phyloP scores from a whole-genome alignment of 2,113 vertebrate species.

The Ptychochromis oligacanthus region DNA sequence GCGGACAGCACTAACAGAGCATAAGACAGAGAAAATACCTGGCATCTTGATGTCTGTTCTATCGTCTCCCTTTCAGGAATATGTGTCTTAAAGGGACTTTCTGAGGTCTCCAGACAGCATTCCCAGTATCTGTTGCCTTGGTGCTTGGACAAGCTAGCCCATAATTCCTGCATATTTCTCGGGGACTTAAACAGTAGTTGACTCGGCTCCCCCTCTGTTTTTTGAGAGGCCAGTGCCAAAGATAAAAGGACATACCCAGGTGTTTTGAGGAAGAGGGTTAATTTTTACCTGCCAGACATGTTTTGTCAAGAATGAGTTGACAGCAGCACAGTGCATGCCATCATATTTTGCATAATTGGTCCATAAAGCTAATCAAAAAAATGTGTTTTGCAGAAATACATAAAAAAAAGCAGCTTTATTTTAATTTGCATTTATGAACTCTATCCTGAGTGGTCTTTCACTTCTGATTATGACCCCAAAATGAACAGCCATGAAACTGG shows the following conservation, averaged over 20 bases:
- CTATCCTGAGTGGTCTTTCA: background rate
- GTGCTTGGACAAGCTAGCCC: constrained; percentile 41
- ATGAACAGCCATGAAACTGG: background rate
- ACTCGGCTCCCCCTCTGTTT: constrained; percentile 44
- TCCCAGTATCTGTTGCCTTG: constrained; percentile 9
- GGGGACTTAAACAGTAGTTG: constrained; percentile 59
- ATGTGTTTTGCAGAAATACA: background rate
- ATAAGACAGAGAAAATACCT: too few species aligned
- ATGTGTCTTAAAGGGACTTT: too few species aligned
- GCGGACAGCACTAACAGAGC: too few species aligned
- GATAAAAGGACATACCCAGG: constrained; percentile 70
- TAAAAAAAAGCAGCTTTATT: background rate
- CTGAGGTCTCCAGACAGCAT: background rate
- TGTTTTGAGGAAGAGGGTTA: constrained; percentile 68
- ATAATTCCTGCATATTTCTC: constrained; percentile 65
- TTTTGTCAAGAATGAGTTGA: constrained; percentile 57
- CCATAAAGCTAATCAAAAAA: background rate
- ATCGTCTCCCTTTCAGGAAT: too few species aligned
- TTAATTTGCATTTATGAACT: background rate
- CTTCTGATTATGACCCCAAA: background rate
- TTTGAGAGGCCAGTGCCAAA: constrained; percentile 8
- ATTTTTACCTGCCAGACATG: constrained; percentile 62
- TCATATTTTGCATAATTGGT: background rate
- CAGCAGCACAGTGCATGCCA: background rate
- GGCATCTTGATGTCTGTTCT: too few species aligned